Conservation (phyloP, 1,140 invertebrate species). For the Nomia melanderi region DNA sequence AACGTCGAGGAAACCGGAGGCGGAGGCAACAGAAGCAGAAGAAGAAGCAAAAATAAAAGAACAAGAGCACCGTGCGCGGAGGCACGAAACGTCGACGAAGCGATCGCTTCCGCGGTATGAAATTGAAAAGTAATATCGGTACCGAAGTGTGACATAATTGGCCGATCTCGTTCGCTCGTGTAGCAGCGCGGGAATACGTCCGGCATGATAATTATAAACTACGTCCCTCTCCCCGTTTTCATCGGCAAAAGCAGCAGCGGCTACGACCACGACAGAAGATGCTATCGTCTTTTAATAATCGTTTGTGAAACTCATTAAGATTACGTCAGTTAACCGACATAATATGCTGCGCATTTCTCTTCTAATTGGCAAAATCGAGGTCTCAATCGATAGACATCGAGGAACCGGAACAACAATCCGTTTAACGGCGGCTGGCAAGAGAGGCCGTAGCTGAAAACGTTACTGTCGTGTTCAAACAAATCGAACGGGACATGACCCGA, state of each 20-base stretch:
- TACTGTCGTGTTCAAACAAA: neutral
- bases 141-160: constrained; percentile 64
- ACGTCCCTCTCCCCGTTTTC: neutral
- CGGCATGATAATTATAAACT: constrained; percentile 63
- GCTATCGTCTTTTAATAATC: constrained; percentile 69
- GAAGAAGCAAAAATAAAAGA: neutral
- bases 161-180: constrained; percentile 31
- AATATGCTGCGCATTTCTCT: constrained; percentile 54
- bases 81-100: neutral
- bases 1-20: too few relatives aligned
- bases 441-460: too few relatives aligned
- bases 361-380: constrained; percentile 65
- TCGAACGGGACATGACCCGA: neutral
- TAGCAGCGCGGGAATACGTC: constrained; percentile 33
- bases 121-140: constrained; percentile 67
- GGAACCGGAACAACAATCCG: too few relatives aligned
- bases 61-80: neutral
- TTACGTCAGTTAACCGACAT: constrained; percentile 51
- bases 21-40: neutral
- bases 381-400: constrained; percentile 48
- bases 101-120: constrained; percentile 34
- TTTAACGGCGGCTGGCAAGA: too few relatives aligned
- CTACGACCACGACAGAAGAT: neutral
- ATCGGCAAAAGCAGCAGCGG: neutral
- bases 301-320: constrained; percentile 67